Evolutionary conservation across 2,888 invertebrate genomes (phyloP).

Genomic region (Ischnus inquisitorius): DNA sequence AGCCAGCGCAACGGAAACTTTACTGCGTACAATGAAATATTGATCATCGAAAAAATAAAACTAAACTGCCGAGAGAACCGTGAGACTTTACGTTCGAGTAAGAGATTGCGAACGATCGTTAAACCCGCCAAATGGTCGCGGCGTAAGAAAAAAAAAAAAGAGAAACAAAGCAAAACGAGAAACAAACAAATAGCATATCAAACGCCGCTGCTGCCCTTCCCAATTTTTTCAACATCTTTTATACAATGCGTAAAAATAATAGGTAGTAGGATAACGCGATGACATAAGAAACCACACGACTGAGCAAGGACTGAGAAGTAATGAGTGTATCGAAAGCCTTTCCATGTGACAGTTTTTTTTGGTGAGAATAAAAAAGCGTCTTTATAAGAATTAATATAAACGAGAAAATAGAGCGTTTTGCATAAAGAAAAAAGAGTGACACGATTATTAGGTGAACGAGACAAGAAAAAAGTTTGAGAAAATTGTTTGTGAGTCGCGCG

Average conservation of each 20-base stretch:
- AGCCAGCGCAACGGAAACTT: constrained; percentile 67
- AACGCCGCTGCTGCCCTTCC: constrained; percentile 19
- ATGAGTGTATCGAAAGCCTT: constrained; percentile 31
- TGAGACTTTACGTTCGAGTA: constrained; percentile 61
- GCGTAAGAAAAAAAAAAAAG: constrained; percentile 5
- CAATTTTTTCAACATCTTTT: constrained; percentile 60
- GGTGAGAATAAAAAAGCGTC: neutral
- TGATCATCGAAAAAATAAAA: constrained; percentile 54
- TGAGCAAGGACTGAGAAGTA: constrained; percentile 51
- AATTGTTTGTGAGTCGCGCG: constrained; percentile 41
- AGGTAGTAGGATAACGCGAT: constrained; percentile 43
- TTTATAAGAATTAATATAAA: constrained; percentile 30
- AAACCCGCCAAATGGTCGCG: constrained; percentile 20
- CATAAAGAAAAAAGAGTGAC: constrained; percentile 12
- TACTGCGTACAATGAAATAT: constrained; percentile 71
- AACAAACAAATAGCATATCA: constrained; percentile 53
- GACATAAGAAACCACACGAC: constrained; percentile 48
- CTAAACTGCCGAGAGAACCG: constrained; percentile 56
- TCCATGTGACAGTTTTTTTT: neutral
- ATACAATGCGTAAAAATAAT: constrained; percentile 42
- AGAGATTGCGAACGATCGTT: constrained; percentile 23
- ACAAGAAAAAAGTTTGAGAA: constrained; percentile 63
- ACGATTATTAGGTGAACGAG: constrained; percentile 27
- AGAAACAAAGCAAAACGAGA: neutral
- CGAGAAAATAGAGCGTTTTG: constrained; percentile 24